These are phyloP conservation scores for Ganaspis sp. DNA, from an alignment of 1,140 invertebrate species.

Conservation along the genomic window DNA sequence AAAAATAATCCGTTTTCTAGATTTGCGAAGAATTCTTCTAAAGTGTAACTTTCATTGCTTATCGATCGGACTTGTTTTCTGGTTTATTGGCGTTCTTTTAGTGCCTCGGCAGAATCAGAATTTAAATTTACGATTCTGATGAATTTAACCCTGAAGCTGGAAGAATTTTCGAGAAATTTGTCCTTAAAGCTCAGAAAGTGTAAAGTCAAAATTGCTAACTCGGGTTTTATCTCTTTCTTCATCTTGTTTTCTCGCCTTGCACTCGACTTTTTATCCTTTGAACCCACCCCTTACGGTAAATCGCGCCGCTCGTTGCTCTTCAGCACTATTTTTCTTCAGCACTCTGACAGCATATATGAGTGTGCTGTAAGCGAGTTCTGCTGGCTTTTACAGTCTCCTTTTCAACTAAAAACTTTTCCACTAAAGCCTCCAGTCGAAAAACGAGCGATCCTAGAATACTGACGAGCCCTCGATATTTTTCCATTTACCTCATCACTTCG, in stretches of 20 bases:
- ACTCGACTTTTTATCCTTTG: slow-evolving; percentile 40
- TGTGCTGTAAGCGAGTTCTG: slow-evolving; percentile 53
- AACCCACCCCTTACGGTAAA: slow-evolving; percentile 51
- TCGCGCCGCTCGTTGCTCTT: slow-evolving; percentile 52
- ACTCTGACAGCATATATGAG: slow-evolving; percentile 61
- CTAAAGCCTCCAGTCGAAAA: slow-evolving; percentile 20
- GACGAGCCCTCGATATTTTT: neutral
- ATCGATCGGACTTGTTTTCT: neutral
- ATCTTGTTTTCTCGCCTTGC: slow-evolving; percentile 61
- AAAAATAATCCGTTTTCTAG: too few species aligned
- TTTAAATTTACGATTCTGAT: neutral
- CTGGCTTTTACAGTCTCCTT: slow-evolving; percentile 51
- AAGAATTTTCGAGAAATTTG: slow-evolving; percentile 28
- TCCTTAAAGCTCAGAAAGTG: slow-evolving; percentile 24
- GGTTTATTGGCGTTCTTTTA: neutral
- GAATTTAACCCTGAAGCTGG: neutral
- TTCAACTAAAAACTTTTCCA: slow-evolving; percentile 40
- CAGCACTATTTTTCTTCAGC: slow-evolving; percentile 64
- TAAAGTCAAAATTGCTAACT: slow-evolving; percentile 55
- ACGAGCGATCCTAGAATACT: neutral
- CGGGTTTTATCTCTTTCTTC: slow-evolving; percentile 44
- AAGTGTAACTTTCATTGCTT: neutral
- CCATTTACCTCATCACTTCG: slow-evolving; percentile 31
- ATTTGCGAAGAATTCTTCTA: too few species aligned
- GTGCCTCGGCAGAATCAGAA: neutral